Base-by-base conservation (phyloP, 2,888 invertebrate genomes). In the Amiota minor region DNA sequence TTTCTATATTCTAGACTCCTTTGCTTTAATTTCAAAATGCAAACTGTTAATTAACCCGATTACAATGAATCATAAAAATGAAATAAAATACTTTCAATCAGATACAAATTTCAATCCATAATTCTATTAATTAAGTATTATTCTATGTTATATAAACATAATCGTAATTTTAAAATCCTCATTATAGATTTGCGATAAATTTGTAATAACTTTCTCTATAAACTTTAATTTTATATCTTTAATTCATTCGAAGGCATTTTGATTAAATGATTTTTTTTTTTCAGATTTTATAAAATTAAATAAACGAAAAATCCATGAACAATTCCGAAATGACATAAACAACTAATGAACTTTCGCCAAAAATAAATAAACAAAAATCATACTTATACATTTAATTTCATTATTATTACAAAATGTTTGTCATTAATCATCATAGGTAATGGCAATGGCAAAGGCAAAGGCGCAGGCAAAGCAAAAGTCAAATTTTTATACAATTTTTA, bases 331-430 rank as follows among this genome's bases (percentile, higher is more conserved):
- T 62, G 45, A 62, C 62, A 62, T 62, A 62, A 62, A 62, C 62
- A 45, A n/a, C 62, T 62, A 62, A 62, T 62, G 62, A 62, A 62
- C 62, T 62, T 62, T 62, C 62, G 62, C 62, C 62, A 62, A 45
- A 12, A 45, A 14, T 10, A 14, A 14, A 20, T 61, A n/a, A n/a
- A n/a, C n/a, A 35, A 35, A 35, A 35, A 4, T 6, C 23, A 23
- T 23, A 23, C 23, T 3, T 35, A 35, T 35, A 35, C 35, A 35
- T 35, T 35, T 35, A 35, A 35, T 62, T 23, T 62, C 35, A 9
- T 45, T 23, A 46, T 45, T 35, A 14, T 62, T 14, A 23, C 62
- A 45, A 23, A 62, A 45, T 14, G n/a, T 35, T 46, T 62, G n/a
- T 62, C 62, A 62, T 62, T 62, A 62, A 62, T 62, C 62, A 62